Conservation (phyloP, 2,113 vertebrate species). For the Hypomesus transpacificus region DNA sequence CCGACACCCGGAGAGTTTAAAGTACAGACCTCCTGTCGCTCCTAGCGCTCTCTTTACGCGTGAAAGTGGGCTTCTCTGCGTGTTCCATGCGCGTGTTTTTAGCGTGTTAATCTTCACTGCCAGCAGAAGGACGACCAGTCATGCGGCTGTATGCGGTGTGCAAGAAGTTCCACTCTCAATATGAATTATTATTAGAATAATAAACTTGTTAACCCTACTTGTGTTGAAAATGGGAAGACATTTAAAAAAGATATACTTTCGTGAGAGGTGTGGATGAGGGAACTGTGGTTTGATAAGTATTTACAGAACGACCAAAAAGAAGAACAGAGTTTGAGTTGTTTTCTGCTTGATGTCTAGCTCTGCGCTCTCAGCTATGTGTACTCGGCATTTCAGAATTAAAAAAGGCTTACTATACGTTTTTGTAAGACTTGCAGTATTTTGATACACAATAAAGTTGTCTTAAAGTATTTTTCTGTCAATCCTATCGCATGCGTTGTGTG, state of each 20-base stretch:
- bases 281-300: constrained; percentile 16
- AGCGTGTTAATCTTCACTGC: constrained; percentile 7
- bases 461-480: constrained; percentile 70
- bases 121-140: not conserved
- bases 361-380: constrained; percentile 50
- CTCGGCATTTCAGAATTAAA: constrained; percentile 61
- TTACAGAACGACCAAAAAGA: constrained; percentile 34
- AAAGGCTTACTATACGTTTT: constrained; percentile 62
- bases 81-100: constrained; percentile 17
- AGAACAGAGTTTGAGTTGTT: constrained; percentile 36
- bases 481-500: not conserved
- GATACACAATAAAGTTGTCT: constrained; percentile 78
- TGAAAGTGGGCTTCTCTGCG: not conserved
- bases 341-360: constrained; percentile 46
- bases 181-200: constrained; percentile 6
- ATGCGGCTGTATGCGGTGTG: not conserved
- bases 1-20: too few species aligned
- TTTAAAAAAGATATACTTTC: constrained; percentile 48
- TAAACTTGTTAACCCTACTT: not conserved
- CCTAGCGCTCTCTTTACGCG: constrained; percentile 14
- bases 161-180: constrained; percentile 4
- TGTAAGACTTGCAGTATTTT: constrained; percentile 75
- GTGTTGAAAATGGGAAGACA: constrained; percentile 30
- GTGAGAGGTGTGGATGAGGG: constrained; percentile 18
- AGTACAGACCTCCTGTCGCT: not conserved